A percentile compares a stretch with the other conserved stretches of the same genome.
These are phyloP conservation scores for Simalia tracyae DNA, from an alignment of 2,797 vertebrate species.

Conservation along the genomic window DNA sequence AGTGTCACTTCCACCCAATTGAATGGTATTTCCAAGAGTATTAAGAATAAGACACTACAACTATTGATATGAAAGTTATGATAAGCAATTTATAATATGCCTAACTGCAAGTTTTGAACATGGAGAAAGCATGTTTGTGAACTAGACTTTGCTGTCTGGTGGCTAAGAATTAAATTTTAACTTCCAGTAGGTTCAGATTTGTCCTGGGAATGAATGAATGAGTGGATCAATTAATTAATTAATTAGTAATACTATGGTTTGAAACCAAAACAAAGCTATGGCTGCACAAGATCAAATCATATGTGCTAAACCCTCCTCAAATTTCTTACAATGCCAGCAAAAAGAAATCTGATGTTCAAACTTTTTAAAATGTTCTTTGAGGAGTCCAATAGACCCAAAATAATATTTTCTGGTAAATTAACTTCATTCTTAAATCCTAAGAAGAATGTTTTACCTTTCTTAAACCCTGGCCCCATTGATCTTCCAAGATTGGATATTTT, in stretches of 20 bases:
- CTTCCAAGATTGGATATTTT: too few species aligned
- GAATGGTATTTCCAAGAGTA: background rate
- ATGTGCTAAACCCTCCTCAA: background rate
- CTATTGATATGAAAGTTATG: accelerated
- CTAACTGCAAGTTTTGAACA: constrained; percentile 9
- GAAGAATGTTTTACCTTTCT: too few species aligned
- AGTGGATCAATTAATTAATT: background rate
- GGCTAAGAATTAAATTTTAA: constrained; percentile 36
- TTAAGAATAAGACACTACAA: constrained; percentile 12
- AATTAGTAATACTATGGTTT: background rate
- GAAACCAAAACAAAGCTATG: background rate
- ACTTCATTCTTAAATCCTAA: too few species aligned
- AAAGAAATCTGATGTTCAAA: background rate
- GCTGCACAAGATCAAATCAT: background rate
- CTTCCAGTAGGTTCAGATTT: background rate
- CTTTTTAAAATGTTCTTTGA: background rate
- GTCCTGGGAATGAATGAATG: background rate
- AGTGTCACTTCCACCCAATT: background rate
- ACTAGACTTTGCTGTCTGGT: background rate
- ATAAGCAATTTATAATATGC: background rate
- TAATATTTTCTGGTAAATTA: too few species aligned
- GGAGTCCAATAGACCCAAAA: background rate
- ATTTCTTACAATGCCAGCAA: background rate
- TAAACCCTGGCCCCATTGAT: too few species aligned
- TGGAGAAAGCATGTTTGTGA: constrained; percentile 11